Base-by-base conservation (phyloP, 1,140 invertebrate species). In the Drosophila carrolli region DNA sequence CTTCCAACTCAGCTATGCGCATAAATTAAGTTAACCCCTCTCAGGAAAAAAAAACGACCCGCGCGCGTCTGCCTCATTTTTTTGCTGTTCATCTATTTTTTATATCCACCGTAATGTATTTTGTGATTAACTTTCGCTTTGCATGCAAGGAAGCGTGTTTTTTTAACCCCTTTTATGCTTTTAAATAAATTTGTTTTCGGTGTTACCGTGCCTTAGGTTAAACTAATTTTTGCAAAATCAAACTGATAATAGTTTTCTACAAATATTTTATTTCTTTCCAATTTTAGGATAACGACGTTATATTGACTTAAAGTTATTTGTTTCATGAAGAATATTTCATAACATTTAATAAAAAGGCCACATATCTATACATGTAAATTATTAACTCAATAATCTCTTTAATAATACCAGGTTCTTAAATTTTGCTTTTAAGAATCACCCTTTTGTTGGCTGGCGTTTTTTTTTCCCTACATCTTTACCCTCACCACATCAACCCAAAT, bases 11-110 rank as follows among this genome's bases (percentile, higher is more conserved):
- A 75, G 37, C 79, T 74, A 83, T 78, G 76, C 70, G 88, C 78
- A 88, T 89, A 91, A 91, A 88, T 90, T 90, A 90, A 90, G 76
- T 90, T 90, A 90, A 90, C 86, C 86, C 86, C 88, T 90, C 62
- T 55, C 82, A 56, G 43, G 23, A 63, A 63, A 72, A 19, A 19
- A 81, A 84, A 72, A 75, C 60, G 60, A 72, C 75, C 60, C 57
- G 51, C 29, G 29, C 57, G 55, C 77, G 85, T 90, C 83, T 88
- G 83, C 84, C 72, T 88, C 84, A 78, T 90, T 88, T 88, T 81
- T 86, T 55, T 80, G 57, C 29, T 66, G 23, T 23, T 76, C 67
- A 80, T 86, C 67, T 86, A 86, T 75, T 90, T 85, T 76, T 73
- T 75, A 63, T 78, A 66, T 54, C 73, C 48, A 68, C 75, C 76